phyloP scores from a whole-genome alignment of 2,113 vertebrate species.

The Harpagus bidentatus region DNA sequence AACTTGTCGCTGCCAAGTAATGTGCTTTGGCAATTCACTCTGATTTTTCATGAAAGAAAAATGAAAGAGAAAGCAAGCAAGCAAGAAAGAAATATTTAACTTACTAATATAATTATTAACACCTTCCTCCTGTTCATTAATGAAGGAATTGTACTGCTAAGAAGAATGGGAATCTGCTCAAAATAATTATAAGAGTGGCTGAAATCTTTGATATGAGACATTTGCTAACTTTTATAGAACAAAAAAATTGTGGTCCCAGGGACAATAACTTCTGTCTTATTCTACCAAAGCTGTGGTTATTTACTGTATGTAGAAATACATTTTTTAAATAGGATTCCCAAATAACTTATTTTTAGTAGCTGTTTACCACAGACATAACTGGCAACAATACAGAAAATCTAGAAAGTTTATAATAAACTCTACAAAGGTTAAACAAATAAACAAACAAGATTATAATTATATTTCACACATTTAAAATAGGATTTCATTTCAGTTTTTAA shows the following conservation, averaged over 20 bases:
- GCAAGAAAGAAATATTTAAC: not conserved
- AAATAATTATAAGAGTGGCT: not conserved
- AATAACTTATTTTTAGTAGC: not conserved
- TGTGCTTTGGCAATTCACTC: not conserved
- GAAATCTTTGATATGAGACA: not conserved
- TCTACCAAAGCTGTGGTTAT: not conserved
- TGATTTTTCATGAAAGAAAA: not conserved
- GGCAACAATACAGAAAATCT: not conserved
- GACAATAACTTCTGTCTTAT: not conserved
- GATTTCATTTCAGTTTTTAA: not conserved
- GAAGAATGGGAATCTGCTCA: not conserved
- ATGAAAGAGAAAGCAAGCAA: not conserved
- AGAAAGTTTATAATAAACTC: not conserved
- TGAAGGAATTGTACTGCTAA: not conserved
- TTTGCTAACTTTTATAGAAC: not conserved
- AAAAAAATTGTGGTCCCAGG: not conserved
- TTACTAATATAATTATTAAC: not conserved
- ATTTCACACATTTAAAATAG: not conserved
- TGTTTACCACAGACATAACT: not conserved
- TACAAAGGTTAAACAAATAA: not conserved
- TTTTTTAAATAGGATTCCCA: not conserved
- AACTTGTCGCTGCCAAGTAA: not conserved
- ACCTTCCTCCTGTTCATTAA: not conserved
- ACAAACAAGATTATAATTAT: not conserved
- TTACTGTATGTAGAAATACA: not conserved